Evolutionary conservation across 2,888 invertebrate species (phyloP).

Genomic region (Stramonita haemastoma): DNA sequence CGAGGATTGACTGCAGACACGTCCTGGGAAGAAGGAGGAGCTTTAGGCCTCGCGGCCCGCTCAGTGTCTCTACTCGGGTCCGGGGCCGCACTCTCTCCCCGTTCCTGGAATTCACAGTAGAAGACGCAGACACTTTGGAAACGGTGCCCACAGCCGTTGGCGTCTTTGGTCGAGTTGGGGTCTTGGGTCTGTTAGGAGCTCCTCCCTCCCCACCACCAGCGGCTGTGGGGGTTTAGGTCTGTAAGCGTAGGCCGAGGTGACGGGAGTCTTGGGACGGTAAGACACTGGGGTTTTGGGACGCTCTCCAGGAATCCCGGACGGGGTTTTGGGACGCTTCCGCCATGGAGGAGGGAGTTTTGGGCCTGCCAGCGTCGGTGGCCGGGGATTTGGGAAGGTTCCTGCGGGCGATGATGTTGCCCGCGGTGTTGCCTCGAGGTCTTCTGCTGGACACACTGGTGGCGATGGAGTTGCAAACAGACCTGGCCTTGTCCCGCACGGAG

Average conservation of each 20-base stretch:
- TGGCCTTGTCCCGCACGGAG: constrained; percentile 47
- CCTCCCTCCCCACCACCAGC: not conserved
- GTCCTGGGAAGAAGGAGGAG: constrained; percentile 51
- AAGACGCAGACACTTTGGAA: not conserved
- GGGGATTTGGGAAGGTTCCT: constrained; percentile 39
- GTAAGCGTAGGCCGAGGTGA: constrained; percentile 18
- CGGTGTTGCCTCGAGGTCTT: not conserved
- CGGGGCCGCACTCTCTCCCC: constrained; percentile 47
- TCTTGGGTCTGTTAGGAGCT: constrained; percentile 33
- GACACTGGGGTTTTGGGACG: constrained; percentile 22
- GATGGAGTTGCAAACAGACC: constrained; percentile 45
- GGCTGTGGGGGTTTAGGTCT: constrained; percentile 11
- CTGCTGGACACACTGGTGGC: constrained; percentile 38
- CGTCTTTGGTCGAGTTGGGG: constrained; percentile 44
- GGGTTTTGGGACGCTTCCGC: constrained; percentile 40
- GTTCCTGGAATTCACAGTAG: not conserved
- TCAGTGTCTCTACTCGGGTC: constrained; percentile 45
- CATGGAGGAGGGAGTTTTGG: constrained; percentile 19
- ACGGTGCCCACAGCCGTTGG: constrained; percentile 23
- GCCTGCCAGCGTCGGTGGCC: not conserved
- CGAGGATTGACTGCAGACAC: constrained; percentile 27
- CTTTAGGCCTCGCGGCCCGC: constrained; percentile 46
- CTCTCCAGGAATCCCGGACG: not conserved
- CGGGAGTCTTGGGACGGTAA: constrained; percentile 34
- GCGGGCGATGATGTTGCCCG: constrained; percentile 16